Conservation (phyloP, 1,140 invertebrate genomes). For the Zaprionus capensis region DNA sequence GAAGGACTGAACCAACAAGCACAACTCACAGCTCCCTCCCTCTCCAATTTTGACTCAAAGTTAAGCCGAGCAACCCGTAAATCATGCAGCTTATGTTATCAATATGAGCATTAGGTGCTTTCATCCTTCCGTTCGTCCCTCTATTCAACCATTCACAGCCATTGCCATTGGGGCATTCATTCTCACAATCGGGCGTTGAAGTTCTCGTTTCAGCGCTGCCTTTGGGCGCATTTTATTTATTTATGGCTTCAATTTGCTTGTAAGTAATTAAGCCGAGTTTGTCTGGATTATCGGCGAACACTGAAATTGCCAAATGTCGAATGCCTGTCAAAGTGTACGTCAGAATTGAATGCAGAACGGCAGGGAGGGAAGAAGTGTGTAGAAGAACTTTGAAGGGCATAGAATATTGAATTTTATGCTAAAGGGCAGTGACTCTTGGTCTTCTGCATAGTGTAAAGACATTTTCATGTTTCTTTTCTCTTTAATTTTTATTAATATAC, state of each 20-base stretch:
- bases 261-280: conserved; percentile 79
- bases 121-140: not conserved
- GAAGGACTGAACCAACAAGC: conserved; percentile 8
- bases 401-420: too few relatives aligned
- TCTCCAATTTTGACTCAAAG: conserved; percentile 18
- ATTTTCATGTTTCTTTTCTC: too few relatives aligned
- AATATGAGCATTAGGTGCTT: conserved; percentile 68
- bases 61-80: conserved; percentile 53
- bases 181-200: conserved; percentile 46
- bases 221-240: conserved; percentile 70
- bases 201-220: conserved; percentile 57
- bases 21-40: not conserved
- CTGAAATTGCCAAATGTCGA: conserved; percentile 48
- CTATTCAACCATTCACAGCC: not conserved
- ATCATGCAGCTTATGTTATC: conserved; percentile 79
- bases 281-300: conserved; percentile 71
- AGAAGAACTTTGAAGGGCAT: not conserved
- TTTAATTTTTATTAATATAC: too few relatives aligned
- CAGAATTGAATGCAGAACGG: conserved; percentile 31
- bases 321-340: conserved; percentile 53
- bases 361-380: not conserved
- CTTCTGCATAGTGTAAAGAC: too few relatives aligned
- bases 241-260: conserved; percentile 80
- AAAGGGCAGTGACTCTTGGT: too few relatives aligned
- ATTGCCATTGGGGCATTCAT: conserved; percentile 3